Evolutionary conservation across 2,113 vertebrate genomes (phyloP).

Genomic region (Phaethon lepturus): DNA sequence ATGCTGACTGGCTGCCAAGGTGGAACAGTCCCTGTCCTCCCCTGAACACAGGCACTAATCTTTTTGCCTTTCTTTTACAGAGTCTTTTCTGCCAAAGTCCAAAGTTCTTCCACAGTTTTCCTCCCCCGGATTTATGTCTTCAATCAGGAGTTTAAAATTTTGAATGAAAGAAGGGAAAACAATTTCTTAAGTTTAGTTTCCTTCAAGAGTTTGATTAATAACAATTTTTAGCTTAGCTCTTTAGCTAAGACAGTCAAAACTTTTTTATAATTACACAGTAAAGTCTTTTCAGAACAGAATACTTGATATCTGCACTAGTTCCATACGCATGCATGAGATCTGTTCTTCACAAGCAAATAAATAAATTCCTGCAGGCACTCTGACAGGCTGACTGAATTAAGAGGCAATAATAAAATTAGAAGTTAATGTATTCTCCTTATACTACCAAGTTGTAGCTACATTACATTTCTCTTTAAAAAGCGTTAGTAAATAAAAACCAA

Average conservation of each 20-base stretch:
- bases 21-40: background rate
- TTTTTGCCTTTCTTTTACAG: background rate
- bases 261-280: background rate
- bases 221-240: background rate
- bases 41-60: background rate
- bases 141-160: background rate
- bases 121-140: background rate
- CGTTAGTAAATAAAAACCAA: fast-evolving
- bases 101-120: background rate
- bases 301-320: background rate
- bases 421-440: fast-evolving
- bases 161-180: background rate
- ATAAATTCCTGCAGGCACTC: background rate
- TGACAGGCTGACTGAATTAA: background rate
- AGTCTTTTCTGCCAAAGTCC: background rate
- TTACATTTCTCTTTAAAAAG: fast-evolving
- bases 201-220: background rate
- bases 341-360: background rate
- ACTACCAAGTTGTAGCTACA: background rate
- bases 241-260: background rate
- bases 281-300: background rate
- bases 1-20: background rate
- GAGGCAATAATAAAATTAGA: fast-evolving
- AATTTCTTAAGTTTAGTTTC: background rate
- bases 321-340: fast-evolving